Conservation (phyloP, 2,113 vertebrate genomes). For the Poeciliopsis occidentalis region DNA sequence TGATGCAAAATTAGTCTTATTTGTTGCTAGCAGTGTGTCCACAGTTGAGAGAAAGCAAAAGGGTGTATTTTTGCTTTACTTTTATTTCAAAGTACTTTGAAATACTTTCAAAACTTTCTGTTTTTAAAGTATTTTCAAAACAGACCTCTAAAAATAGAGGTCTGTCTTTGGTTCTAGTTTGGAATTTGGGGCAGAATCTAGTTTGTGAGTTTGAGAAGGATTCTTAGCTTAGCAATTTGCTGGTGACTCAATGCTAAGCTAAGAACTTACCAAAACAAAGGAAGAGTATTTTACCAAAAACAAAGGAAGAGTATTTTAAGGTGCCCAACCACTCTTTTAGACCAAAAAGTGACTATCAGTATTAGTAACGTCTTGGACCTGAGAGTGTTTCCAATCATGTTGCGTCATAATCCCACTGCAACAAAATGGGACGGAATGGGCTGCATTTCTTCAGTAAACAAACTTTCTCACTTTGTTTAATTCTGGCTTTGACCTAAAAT, state of each 20-base stretch:
- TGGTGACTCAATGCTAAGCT: not conserved
- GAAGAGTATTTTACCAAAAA: not conserved
- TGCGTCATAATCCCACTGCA: not conserved
- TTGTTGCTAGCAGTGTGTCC: not conserved
- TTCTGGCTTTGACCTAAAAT: not conserved
- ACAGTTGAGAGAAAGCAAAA: not conserved
- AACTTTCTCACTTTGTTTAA: constrained; percentile 16
- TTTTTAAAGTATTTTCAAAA: not conserved
- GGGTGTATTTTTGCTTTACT: not conserved
- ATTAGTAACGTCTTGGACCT: not conserved
- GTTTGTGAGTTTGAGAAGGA: not conserved
- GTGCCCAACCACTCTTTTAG: not conserved
- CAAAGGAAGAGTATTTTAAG: not conserved
- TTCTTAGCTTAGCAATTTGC: not conserved
- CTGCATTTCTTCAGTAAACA: not conserved
- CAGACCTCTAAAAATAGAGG: not conserved
- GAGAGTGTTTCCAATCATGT: not conserved
- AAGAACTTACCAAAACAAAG: not conserved
- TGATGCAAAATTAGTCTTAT: not conserved
- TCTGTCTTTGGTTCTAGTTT: not conserved
- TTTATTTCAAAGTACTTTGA: too few species aligned
- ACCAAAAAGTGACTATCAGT: not conserved
- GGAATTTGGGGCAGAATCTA: not conserved
- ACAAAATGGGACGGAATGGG: not conserved
- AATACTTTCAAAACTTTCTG: too few species aligned